Evolutionary conservation across 2,797 vertebrate species (phyloP), one percentile per base, ranked within the genome.

Genomic region (Yasuhikotakia modesta): DNA sequence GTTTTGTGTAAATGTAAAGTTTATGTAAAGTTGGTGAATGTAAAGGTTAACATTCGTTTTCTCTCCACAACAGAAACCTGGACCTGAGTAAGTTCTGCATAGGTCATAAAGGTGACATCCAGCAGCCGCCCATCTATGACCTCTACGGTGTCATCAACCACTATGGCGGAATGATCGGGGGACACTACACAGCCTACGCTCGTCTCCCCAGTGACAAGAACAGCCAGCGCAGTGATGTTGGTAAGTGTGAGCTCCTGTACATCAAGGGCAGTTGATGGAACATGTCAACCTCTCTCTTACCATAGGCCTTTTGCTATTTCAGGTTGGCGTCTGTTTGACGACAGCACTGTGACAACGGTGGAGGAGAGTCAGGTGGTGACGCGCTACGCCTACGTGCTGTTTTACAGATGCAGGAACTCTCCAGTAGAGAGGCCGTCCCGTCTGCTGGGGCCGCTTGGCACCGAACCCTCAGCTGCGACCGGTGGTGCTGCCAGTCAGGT

Each of bases 71-170:
- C 70, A 99, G 97, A 88, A 98, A 96, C 82, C 87, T 99, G 88
- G 97, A 99, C 86, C 91, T 99, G 71, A 99, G 96, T 87, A 97
- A 98, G 84, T 99, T 99, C 92, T 99, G 98, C 80, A 99, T 99
- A 0, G 97, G 97, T 70, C 95, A 97, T 89, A 99, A 98, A 83
- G 97, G 96, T 0, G 96, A 99, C 81, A 92, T 95, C 89, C 97
- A 98, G 78, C 97, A 98, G 65, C 93, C 95, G 2, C 96, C 98
- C 0, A 92, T 95, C 85, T 99, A 99, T 1, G 98, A 99, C 88
- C 88, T 99, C n/a, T 99, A 99, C 0, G 98, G 96, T 0, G 97
- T 99, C 85, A 99, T 99, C 84, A 99, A 99, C 87, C 98, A 99
- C 91, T 99, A 99, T 0, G 98, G 97, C 2, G 98, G 97, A 65